phyloP scores from a whole-genome alignment of 2,113 vertebrate species.

The Emydocephalus ijimae region DNA sequence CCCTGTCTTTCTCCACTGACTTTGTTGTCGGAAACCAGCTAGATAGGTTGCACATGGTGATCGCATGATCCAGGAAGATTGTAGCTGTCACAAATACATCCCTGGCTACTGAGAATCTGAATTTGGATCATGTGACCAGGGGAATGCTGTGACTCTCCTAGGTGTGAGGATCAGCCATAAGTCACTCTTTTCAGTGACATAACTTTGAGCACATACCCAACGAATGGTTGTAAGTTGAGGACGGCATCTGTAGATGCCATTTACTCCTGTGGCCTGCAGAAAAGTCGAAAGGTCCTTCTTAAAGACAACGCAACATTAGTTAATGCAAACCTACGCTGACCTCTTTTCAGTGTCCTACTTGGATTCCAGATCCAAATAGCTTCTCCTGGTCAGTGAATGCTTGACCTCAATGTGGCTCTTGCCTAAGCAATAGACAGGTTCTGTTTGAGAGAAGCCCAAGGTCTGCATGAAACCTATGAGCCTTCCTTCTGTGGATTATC shows the following conservation, averaged over 20 bases:
- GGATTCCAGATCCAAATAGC: background rate
- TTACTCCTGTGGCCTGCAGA: background rate
- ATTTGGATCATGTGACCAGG: background rate
- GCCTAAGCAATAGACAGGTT: background rate
- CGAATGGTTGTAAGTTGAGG: background rate
- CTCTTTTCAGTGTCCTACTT: background rate
- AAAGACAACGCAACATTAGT: background rate
- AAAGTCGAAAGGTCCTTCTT: background rate
- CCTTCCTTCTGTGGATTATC: background rate
- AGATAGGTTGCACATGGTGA: background rate
- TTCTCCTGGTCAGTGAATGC: background rate
- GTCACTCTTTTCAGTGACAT: background rate
- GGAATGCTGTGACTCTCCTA: background rate
- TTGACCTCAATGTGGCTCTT: background rate
- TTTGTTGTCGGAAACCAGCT: background rate
- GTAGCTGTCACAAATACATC: background rate
- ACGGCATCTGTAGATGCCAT: background rate
- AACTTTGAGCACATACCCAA: background rate
- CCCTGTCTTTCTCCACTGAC: background rate
- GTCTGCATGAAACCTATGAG: background rate
- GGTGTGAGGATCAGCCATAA: background rate
- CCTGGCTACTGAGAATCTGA: background rate
- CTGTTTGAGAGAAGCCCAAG: background rate
- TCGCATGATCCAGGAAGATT: background rate
- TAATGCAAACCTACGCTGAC: background rate